These are phyloP conservation scores for Phymastichus coffea DNA, from an alignment of 1,140 invertebrate genomes.

Conservation along the genomic window DNA sequence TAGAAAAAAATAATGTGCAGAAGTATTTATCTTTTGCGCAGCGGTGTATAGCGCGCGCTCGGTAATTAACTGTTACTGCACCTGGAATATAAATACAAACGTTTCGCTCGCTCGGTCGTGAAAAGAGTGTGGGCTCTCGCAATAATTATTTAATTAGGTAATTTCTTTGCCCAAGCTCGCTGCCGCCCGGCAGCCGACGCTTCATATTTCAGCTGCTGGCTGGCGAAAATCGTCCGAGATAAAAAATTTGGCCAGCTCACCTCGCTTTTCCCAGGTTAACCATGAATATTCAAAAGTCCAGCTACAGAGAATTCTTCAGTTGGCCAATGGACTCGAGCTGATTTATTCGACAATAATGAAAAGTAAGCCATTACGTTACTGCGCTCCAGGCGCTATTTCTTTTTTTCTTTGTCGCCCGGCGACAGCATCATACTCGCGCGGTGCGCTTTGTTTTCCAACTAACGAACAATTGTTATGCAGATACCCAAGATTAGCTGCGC, in stretches of 20 bases:
- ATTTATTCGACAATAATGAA: slow-evolving; percentile 27
- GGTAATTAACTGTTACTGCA: slow-evolving; percentile 17
- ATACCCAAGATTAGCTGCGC: slow-evolving; percentile 34
- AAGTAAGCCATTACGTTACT: slow-evolving; percentile 6
- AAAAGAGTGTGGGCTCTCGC: not conserved
- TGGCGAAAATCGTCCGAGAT: slow-evolving; percentile 1
- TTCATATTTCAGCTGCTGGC: not conserved
- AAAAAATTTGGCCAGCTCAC: not conserved
- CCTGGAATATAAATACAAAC: slow-evolving; percentile 6
- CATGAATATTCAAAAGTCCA: slow-evolving; percentile 16
- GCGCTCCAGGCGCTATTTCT: not conserved
- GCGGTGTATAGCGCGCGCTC: no score
- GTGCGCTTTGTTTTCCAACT: slow-evolving; percentile 47
- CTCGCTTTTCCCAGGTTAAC: no score
- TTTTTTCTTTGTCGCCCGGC: no score
- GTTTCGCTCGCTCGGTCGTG: not conserved
- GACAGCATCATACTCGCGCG: no score
- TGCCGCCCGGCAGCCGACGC: not conserved
- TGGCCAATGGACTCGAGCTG: no score
- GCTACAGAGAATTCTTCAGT: no score
- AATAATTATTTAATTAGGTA: slow-evolving; percentile 20
- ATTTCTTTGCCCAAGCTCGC: not conserved
- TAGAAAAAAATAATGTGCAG: not conserved
- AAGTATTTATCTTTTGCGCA: not conserved
- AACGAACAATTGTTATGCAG: slow-evolving; percentile 53